Evolutionary conservation across 1,140 invertebrate species (phyloP).

Genomic region (Chrysopa pallens): DNA sequence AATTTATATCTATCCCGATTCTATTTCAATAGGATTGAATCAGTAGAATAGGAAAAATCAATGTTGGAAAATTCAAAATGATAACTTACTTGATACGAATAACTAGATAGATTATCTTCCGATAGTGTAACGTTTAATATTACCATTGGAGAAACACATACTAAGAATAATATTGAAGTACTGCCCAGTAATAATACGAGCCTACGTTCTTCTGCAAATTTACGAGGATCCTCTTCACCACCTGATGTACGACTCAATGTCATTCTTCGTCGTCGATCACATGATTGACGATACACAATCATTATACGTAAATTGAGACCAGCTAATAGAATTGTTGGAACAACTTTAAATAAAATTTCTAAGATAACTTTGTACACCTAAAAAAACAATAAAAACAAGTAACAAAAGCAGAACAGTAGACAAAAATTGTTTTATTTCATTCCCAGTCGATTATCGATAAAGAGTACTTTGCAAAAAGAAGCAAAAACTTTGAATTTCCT

Average conservation of each 20-base stretch:
- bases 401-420: too few species aligned
- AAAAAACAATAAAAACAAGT: conserved; percentile 10
- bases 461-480: too few species aligned
- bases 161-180: conserved; percentile 51
- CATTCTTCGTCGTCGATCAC: conserved; percentile 42
- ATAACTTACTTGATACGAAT: conserved; percentile 38
- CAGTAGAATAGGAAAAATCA: too few species aligned
- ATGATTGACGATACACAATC: conserved; percentile 39
- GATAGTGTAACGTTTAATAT: conserved; percentile 50
- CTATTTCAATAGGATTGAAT: too few species aligned
- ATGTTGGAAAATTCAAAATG: not conserved
- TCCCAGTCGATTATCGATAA: too few species aligned
- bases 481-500: too few species aligned
- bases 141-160: conserved; percentile 60
- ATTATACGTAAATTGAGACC: conserved; percentile 51
- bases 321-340: conserved; percentile 45
- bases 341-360: conserved; percentile 45
- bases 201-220: conserved; percentile 51
- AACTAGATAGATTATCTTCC: conserved; percentile 36
- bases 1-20: too few species aligned
- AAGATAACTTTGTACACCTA: conserved; percentile 40
- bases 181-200: conserved; percentile 48
- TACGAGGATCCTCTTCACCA: conserved; percentile 37
- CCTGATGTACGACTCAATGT: conserved; percentile 33
- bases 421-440: too few species aligned